These are phyloP conservation scores for Oncopodura yosiiana DNA, from an alignment of 1,140 invertebrate species.

Conservation along the genomic window DNA sequence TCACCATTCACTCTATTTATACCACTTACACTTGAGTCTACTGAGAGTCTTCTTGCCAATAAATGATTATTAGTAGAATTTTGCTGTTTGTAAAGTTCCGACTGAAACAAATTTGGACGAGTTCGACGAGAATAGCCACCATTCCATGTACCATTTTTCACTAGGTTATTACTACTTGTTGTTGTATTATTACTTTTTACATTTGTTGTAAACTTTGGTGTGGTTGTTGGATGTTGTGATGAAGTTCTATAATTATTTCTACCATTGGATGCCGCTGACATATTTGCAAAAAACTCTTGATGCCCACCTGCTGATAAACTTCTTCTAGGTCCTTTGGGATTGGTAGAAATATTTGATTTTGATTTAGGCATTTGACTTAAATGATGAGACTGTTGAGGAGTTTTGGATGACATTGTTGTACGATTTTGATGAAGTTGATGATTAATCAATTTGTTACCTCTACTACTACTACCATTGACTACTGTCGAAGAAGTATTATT, in stretches of 20 bases:
- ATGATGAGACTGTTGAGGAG: too few species aligned
- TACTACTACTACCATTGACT: too few species aligned
- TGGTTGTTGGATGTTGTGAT: neutral
- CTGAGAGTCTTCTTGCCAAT: neutral
- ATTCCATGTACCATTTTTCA: slow-evolving; percentile 20
- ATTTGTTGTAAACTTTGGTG: neutral
- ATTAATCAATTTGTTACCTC: too few species aligned
- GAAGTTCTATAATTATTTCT: neutral
- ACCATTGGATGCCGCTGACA: neutral
- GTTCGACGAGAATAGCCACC: slow-evolving; percentile 5
- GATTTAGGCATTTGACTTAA: neutral
- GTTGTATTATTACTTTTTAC: neutral
- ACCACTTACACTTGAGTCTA: neutral
- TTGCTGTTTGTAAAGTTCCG: slow-evolving; percentile 17
- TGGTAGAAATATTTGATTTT: slow-evolving; percentile 2
- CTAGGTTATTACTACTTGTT: neutral
- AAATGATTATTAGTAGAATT: neutral
- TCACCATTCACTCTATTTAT: slow-evolving; percentile 5
- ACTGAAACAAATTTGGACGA: slow-evolving; percentile 30
- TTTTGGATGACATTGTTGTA: too few species aligned
- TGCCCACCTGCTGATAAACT: slow-evolving; percentile 30
- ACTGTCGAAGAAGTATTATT: too few species aligned
- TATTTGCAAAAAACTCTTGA: slow-evolving; percentile 26
- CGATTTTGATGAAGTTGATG: neutral
- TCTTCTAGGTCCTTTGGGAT: slow-evolving; percentile 7